Base-by-base conservation (phyloP, 2,888 invertebrate genomes). In the Biston betularia region DNA sequence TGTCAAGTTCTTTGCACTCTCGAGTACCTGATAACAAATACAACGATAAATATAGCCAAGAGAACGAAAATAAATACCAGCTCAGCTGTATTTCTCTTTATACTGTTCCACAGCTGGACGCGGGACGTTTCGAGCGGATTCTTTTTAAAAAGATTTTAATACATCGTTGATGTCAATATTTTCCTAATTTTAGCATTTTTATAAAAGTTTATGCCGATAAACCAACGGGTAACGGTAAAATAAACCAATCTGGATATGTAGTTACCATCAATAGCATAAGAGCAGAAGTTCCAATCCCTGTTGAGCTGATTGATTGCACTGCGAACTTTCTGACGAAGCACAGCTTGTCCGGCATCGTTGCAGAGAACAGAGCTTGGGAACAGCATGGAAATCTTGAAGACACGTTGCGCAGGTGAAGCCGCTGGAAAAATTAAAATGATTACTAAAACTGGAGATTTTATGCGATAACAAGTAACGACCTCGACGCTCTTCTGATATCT, bases 341-440 rank as follows among this genome's bases (percentile, higher is more conserved):
- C 98, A 59, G 97, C 97, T 90, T 98, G 98, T 0, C 98, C 98
- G 34, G 98, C 98, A 87, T 98, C 97, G 81, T 98, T 99, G 85
- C 99, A 99, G 7, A 98, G 96, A 1, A 98, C 98, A n/a, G 98
- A 98, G 66, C 98, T 98, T 71, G 98, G 98, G 97, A 99, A 99
- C 76, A 98, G 95, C 97, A 99, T 97, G 68, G 96, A 96, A 70
- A 99, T 96, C 84, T 97, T 97, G 94, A 99, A 98, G 0, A 99
- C 98, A 65, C 98, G 95, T 85, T 98, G 98, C n/a, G 99, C 99
- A 33, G 98, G 96, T 79, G 97, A 96, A 7, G 98, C 95, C 70
- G 96, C 97, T 97, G 87, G 53, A 63, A 65, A 15, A 3, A 24
- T 12, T 12, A 56, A n/a, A 34, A 38, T 0, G 5, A 46, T 48